Evolutionary conservation across 1,140 invertebrate species (phyloP).

Genomic region (Mycetomoellerius zeteki): DNA sequence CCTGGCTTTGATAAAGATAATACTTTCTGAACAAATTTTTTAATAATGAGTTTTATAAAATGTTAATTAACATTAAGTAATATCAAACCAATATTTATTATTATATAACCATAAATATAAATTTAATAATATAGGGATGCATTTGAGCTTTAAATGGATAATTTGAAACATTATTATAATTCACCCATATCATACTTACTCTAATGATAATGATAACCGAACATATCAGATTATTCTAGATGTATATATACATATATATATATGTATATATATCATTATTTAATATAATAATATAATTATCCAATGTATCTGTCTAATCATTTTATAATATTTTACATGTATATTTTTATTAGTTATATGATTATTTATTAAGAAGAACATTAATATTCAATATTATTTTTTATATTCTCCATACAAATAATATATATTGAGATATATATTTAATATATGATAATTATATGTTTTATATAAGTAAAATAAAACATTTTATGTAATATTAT

Average conservation of each 20-base stretch:
- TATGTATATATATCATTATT: not conserved
- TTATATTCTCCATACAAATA: not conserved
- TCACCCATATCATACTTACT: not conserved
- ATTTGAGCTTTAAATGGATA: not conserved
- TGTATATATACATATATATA: not conserved
- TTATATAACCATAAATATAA: not conserved
- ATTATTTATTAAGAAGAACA: too few species aligned
- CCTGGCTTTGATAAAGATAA: not conserved
- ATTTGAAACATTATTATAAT: not conserved
- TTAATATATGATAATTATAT: too few species aligned
- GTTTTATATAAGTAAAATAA: too few species aligned
- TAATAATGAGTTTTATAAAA: not conserved
- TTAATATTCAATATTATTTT: too few species aligned
- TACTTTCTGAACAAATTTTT: not conserved
- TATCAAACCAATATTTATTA: not conserved
- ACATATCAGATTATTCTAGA: not conserved
- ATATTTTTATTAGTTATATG: too few species aligned
- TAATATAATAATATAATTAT: too few species aligned
- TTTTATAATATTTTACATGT: too few species aligned
- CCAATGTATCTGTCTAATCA: too few species aligned
- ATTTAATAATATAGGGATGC: not conserved
- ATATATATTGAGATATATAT: too few species aligned
- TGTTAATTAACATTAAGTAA: not conserved
- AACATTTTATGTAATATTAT: not conserved
- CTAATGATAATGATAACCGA: not conserved